Evolutionary conservation across 1,140 invertebrate genomes (phyloP), one percentile per base, ranked within the genome.

Genomic region (Chrysopa pallens): DNA sequence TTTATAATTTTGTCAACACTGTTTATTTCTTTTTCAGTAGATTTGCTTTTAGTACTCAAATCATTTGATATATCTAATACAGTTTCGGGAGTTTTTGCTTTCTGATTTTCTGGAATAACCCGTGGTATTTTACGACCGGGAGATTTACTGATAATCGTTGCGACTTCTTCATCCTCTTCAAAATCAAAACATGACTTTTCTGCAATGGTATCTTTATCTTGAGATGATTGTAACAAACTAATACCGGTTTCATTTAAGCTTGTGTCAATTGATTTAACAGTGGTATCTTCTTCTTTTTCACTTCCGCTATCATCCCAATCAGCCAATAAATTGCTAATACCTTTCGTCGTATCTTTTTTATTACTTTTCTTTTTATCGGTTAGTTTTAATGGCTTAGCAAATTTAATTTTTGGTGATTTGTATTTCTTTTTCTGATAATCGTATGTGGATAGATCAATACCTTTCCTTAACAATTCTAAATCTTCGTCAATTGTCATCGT

Each of bases 171-270:
- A 35, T 72, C 69, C 29, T 72, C 70, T 12, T 69, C 59, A 46
- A 73, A 73, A 59, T 73, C 70, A 46, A 72, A 73, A 46, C 70
- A 73, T 4, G 68, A 66, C 49, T 66, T 57, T 52, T 52, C 55
- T 35, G 61, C 62, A 6, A 50, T 45, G 35, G 52, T 49, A 42
- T 36, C 28, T 40, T 45, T 39, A 17, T 48, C 39, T 42, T 45
- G 8, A 29, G 8, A n/a, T 42, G 35, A 3, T 6, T 13, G 14
- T 62, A 62, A 35, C 57, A 58, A 11, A 57, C 51, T 47, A 40
- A 61, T 44, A 53, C 63, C 50, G 58, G 67, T 55, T 59, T 23
- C 17, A 23, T 23, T 23, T 23, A 23, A 23, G 5, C 17, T 23
- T 5, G 17, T 23, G 5, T 23, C 17, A 23, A 23, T 5, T 23